Base-by-base conservation (phyloP, 2,888 invertebrate genomes). In the Lypha dubia region DNA sequence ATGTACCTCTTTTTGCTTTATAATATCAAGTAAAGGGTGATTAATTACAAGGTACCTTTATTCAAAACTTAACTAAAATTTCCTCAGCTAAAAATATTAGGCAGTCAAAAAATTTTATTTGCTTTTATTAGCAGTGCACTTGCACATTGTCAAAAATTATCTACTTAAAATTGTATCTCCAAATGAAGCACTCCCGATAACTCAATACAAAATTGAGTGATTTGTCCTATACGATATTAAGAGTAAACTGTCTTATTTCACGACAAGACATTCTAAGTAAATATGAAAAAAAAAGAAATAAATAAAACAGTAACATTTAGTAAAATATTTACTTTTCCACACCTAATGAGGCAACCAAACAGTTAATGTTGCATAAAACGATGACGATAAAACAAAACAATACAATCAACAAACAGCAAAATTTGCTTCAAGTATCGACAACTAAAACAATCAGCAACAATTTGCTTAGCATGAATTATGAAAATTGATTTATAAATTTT, bases 321-420 rank as follows among this genome's bases (percentile, higher is more conserved):
- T 46, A 80, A 79, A 79, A 80, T 84, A 77, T 84, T 84, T 84
- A 68, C 74, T 77, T 77, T 80, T 84, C 73, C 76, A 65, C 84
- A 84, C 77, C 73, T 84, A 84, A 84, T 84, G 74, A 84, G 84
- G 81, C 77, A 81, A 84, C 80, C 67, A 76, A 84, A 73, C 44
- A 67, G 46, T 35, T 73, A 80, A 80, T 84, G 83, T 83, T 83
- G 83, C 83, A 83, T 79, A 65, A 74, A 79, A 70, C 56, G 53
- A 41, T 46, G 65, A 79, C 28, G 35, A 51, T 51, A 49, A 73
- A 65, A 49, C 11, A 56, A 63, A 58, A 11, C 4, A n/a, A n/a
- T n/a, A 28, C 20, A 44, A 63, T 20, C 56, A 75, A 15, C 38
- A 41, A 46, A 58, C 17, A 17, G 6, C 13, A n/a, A 62, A 32